These are phyloP conservation scores for Gasterosteus aculeatus DNA, from an alignment of 2,113 vertebrate species.

Conservation along the genomic window DNA sequence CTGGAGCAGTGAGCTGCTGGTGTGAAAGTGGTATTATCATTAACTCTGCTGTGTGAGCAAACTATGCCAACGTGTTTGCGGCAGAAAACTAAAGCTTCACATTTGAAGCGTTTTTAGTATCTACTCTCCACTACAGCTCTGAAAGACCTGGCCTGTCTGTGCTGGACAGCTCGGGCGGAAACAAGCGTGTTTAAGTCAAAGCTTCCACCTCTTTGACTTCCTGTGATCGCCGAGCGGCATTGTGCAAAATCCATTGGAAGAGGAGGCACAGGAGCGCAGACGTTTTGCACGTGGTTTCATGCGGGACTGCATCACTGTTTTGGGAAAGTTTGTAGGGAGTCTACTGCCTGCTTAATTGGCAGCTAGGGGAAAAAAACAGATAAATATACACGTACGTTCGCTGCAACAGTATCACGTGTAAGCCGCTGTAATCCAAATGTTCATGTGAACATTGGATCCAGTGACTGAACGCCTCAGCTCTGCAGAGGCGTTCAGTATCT, in stretches of 20 bases:
- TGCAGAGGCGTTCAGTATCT: neutral
- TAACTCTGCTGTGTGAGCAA: neutral
- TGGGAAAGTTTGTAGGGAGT: slow-evolving; percentile 12
- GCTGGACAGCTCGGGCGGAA: too few relatives aligned
- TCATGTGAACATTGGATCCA: slow-evolving; percentile 12
- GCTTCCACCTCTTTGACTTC: neutral
- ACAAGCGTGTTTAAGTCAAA: neutral
- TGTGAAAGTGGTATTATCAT: neutral
- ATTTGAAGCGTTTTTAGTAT: neutral
- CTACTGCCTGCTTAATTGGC: slow-evolving; percentile 36
- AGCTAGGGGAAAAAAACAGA: slow-evolving; percentile 39
- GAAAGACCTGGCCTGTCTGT: neutral
- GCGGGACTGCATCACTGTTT: slow-evolving; percentile 32
- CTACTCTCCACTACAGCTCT: neutral
- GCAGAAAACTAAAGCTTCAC: neutral
- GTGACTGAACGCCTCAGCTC: neutral
- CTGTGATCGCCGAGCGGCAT: neutral
- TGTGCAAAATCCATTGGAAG: neutral
- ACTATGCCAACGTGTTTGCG: neutral
- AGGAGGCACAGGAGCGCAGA: too few relatives aligned
- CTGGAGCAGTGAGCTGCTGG: neutral
- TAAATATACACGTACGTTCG: neutral
- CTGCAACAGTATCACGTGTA: neutral
- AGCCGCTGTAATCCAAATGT: slow-evolving; percentile 20
- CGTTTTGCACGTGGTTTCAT: slow-evolving; percentile 11